Conservation (phyloP, 2,888 invertebrate genomes). For the Trichacis sp. region DNA sequence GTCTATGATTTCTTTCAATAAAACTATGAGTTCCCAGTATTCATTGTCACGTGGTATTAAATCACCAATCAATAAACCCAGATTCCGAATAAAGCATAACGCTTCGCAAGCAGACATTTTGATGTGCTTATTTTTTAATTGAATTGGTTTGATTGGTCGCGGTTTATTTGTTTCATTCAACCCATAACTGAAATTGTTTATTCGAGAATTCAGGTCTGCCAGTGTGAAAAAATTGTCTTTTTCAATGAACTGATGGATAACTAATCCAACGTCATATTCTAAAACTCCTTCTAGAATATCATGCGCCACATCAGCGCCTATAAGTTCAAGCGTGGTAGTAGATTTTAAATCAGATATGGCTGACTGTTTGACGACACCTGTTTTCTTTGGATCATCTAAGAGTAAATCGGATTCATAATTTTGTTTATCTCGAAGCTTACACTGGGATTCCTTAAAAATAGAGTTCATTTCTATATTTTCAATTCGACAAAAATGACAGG, state of each 20-base stretch:
- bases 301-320: constrained; percentile 20
- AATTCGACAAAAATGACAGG: constrained; percentile 22
- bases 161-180: constrained; percentile 14
- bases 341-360: constrained; percentile 19
- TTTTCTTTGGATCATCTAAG: constrained; percentile 5
- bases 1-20: neutral
- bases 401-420: constrained; percentile 17
- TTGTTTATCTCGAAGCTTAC: constrained; percentile 13
- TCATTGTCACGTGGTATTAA: neutral
- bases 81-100: too few relatives aligned
- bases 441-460: constrained; percentile 15
- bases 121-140: too few relatives aligned
- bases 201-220: constrained; percentile 9
- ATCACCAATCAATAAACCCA: neutral
- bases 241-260: constrained; percentile 17
- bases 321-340: constrained; percentile 10
- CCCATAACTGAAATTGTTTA: constrained; percentile 10
- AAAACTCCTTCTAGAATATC: constrained; percentile 17
- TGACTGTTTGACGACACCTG: constrained; percentile 17
- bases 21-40: neutral
- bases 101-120: too few relatives aligned
- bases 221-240: constrained; percentile 5
- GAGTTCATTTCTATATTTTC: constrained; percentile 8
- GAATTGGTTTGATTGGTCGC: too few relatives aligned
- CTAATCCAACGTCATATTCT: constrained; percentile 19